A percentile compares a stretch with the other conserved stretches of the same genome.
Evolutionary conservation across 2,797 vertebrate genomes (phyloP).

Genomic region (Mallotus villosus): DNA sequence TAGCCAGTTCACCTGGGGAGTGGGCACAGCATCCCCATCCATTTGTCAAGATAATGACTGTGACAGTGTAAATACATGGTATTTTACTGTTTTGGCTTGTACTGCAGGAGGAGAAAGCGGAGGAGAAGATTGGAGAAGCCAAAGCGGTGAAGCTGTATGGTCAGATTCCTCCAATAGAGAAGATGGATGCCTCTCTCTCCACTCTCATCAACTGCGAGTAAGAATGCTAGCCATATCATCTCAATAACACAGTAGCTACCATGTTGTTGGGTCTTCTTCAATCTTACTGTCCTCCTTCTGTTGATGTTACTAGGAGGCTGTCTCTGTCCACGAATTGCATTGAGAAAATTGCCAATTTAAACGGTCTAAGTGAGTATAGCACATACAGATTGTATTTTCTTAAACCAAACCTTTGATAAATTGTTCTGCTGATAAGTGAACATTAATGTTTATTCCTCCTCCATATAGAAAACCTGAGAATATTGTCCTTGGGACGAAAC

Average conservation of each 20-base stretch:
- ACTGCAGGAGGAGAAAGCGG: constrained; percentile 86
- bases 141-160: constrained; percentile 89
- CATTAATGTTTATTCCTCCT: constrained; percentile 13
- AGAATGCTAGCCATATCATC: constrained; percentile 50
- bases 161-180: constrained; percentile 93
- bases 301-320: constrained; percentile 80
- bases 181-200: constrained; percentile 90
- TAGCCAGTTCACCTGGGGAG: too few relatives aligned
- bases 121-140: constrained; percentile 85
- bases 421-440: neutral
- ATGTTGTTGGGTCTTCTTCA: neutral
- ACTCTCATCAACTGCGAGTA: constrained; percentile 90
- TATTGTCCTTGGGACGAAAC: constrained; percentile 95
- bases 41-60: neutral
- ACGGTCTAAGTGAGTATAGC: constrained; percentile 88
- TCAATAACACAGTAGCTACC: neutral
- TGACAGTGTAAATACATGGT: neutral
- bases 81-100: neutral
- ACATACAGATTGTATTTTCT: neutral
- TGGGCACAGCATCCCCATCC: too few relatives aligned
- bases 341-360: constrained; percentile 95
- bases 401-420: neutral
- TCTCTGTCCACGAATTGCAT: constrained; percentile 98
- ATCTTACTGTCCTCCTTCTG: constrained; percentile 10
- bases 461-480: constrained; percentile 86